Evolutionary conservation across 1,140 invertebrate species (phyloP), one percentile per base, ranked within the genome.

Genomic region (Lordiphosa collinella): DNA sequence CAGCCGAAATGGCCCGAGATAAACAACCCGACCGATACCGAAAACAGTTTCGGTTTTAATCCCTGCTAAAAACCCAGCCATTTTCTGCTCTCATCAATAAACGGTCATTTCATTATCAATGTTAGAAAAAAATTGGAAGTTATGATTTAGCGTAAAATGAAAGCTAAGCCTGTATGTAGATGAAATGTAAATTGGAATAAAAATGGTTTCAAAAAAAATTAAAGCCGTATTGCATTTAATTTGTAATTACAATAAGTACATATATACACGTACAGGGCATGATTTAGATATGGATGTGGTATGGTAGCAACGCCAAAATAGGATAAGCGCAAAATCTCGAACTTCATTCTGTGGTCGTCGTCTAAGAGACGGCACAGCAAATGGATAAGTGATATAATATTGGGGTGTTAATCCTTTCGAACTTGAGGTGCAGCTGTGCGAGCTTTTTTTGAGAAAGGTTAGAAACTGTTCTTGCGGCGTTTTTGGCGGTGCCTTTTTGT

Each of bases 201-300:
- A 43, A 50, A 38, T 53, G 32, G 47, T 48, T 25, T 40, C 61
- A 40, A 35, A 55, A n/a, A 53, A 46, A 57, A 34, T 35, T 53
- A 54, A 78, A 72, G 68, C 73, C 61, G 55, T 65, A 29, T 8
- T 29, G 25, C 25, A 8, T 61, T 60, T 52, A 43, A 62, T 66
- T 67, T 58, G 53, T 84, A 85, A 78, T 85, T 79, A 84, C 68
- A 84, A 72, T 79, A 51, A 78, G 60, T 84, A 84, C 78, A 84
- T 85, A 84, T 85, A 84, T 78, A 80, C 75, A 82, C 66, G 63
- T 67, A 67, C 63, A 67, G 54, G 63, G 63, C 67, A 58, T 67
- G 62, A 46, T 40, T 25, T 29, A 14, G 32, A 48, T 65, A 58
- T 35, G 44, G 49, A 36, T 46, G 46, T 40, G 41, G 29, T 58